phyloP scores from a whole-genome alignment of 2,797 vertebrate genomes.

The Poeciliopsis turneri region DNA sequence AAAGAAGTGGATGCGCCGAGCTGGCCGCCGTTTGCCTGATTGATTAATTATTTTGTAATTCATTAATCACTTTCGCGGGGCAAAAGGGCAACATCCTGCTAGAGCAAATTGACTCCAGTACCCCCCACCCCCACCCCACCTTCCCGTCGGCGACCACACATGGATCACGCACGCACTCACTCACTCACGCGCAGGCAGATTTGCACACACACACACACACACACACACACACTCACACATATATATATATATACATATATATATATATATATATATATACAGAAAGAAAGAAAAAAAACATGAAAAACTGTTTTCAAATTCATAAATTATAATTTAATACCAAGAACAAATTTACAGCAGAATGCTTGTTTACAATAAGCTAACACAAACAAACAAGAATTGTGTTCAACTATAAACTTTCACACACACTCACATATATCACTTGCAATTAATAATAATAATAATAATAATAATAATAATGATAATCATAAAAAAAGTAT shows the following conservation, averaged over 20 bases:
- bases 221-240: background rate
- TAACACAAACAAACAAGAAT: conserved; percentile 98
- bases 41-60: conserved; percentile 74
- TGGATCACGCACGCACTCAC: conserved; percentile 18
- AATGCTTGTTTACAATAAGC: conserved; percentile 99
- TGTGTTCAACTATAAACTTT: conserved; percentile 96
- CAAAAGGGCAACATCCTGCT: conserved; percentile 72
- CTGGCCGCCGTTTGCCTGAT: conserved; percentile 53
- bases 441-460: conserved; percentile 93
- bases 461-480: conserved; percentile 70
- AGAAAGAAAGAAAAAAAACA: conserved; percentile 71
- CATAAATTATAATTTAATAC: conserved; percentile 99
- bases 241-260: background rate
- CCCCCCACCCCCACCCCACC: background rate
- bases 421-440: conserved; percentile 96
- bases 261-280: background rate
- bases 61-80: conserved; percentile 72
- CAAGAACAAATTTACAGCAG: conserved; percentile 99
- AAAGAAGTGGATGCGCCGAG: conserved; percentile 25
- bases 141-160: conserved; percentile 35
- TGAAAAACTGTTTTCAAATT: conserved; percentile 94
- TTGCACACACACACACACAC: background rate
- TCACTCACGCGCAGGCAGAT: conserved; percentile 22
- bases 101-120: conserved; percentile 72
- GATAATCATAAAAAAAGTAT: conserved; percentile 86